Evolutionary conservation across 2,797 vertebrate genomes (phyloP), one percentile per base, ranked within the genome.

Genomic region (Scyliorhinus canicula): DNA sequence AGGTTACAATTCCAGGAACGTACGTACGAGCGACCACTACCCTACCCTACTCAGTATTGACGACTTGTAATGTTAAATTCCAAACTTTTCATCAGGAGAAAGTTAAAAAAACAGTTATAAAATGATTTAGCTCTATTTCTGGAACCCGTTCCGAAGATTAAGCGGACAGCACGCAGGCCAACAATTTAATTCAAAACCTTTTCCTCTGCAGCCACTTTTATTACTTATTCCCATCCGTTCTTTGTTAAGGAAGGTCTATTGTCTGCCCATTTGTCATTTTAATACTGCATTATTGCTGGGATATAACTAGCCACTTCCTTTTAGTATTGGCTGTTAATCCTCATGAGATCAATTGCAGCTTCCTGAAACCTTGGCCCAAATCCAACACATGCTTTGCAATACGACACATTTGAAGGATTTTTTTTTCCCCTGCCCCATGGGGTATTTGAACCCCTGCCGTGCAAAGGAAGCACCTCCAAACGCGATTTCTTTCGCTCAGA

Each of bases 311-410:
- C 95, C 74, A 95, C 95, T 95, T 3, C 93, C 95, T 95, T 52
- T 69, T 90, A 84, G 95, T 67, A 95, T 95, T 90, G 95, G 95
- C 95, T 95, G 60, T n/a, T 95, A 60, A 90, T 95, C 96, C 95
- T 96, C 97, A 96, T 96, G 96, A 97, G 93, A 95, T 95, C 95
- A 95, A 74, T 95, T 95, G 95, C 95, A 95, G 95, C 95, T 96
- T 97, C 96, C 96, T 96, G 96, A 95, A 95, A 95, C 95, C 95
- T 95, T 95, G 96, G 95, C 96, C 65, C 95, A 94, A 95, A 86
- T 95, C 95, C 96, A 96, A 96, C 93, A 74, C 57, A 95, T 11
- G 50, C 79, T 96, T 96, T 95, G 67, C 47, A 69, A 28, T 35
- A 50, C 65, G 47, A 96, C 95, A 95, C 94, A 95, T 85, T 95